Conservation (phyloP, 92 coral and sea anemone genomes). For the Bergia puertoricense region DNA sequence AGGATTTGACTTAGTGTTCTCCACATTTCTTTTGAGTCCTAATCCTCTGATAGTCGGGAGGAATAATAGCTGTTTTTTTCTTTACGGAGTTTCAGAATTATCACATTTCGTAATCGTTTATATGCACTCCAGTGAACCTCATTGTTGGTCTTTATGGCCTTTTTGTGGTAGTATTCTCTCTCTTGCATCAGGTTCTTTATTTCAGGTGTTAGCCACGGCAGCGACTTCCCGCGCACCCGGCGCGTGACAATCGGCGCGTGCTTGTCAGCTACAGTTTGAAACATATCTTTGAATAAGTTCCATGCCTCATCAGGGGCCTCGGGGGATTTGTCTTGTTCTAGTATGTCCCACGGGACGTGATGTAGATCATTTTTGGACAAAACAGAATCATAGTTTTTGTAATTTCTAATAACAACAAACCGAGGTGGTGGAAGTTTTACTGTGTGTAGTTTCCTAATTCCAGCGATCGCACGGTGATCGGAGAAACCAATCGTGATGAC, state of each 20-base stretch:
- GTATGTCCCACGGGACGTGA: background rate
- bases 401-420: background rate
- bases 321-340: too few species aligned
- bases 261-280: too few species aligned
- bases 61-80: slow-evolving; percentile 52
- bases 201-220: too few species aligned
- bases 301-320: too few species aligned
- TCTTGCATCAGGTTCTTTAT: too few species aligned
- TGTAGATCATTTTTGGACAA: slow-evolving; percentile 19
- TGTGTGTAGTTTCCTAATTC: too few species aligned
- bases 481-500: background rate
- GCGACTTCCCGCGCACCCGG: too few species aligned
- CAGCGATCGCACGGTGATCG: background rate
- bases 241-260: too few species aligned
- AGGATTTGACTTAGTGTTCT: slow-evolving; percentile 49
- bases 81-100: slow-evolving; percentile 23
- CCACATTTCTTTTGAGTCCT: slow-evolving; percentile 67
- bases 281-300: too few species aligned
- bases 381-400: slow-evolving; percentile 14
- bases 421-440: too few species aligned
- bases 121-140: background rate
- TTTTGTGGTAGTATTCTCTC: too few species aligned
- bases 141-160: too few species aligned
- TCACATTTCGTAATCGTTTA: slow-evolving; percentile 44
- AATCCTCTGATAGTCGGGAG: slow-evolving; percentile 44